phyloP scores from a whole-genome alignment of 2,797 vertebrate genomes.

The Presbytis comata region DNA sequence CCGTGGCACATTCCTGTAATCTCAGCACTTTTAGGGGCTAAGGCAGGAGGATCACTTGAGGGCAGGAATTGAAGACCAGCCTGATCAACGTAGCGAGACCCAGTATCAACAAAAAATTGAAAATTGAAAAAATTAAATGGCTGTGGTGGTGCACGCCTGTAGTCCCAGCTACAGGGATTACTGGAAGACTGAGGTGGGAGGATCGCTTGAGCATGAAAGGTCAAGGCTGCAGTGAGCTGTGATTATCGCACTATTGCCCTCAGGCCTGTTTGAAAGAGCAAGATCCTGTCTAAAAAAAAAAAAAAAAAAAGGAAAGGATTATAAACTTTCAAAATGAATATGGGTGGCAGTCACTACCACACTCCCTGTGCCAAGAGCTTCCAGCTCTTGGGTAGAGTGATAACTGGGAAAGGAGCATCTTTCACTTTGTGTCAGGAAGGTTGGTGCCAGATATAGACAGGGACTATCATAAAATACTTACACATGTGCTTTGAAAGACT shows the following conservation, averaged over 20 bases:
- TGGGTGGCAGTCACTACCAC: neutral
- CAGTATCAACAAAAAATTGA: neutral
- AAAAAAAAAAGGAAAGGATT: neutral
- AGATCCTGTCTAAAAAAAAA: neutral
- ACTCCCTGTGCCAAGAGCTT: neutral
- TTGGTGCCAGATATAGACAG: neutral
- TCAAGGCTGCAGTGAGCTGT: neutral
- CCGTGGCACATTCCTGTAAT: neutral
- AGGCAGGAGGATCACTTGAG: neutral
- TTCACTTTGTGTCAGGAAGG: neutral
- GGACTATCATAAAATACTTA: neutral
- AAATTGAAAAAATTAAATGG: neutral
- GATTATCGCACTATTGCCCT: neutral
- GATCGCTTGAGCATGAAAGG: neutral
- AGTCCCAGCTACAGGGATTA: neutral
- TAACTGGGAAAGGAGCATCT: neutral
- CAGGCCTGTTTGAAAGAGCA: neutral
- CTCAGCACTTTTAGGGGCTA: neutral
- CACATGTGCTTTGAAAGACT: neutral
- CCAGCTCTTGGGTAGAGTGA: neutral
- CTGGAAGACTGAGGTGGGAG: neutral
- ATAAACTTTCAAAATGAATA: neutral
- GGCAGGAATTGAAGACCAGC: neutral
- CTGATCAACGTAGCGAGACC: neutral
- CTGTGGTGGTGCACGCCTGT: too few species aligned